phyloP scores from a whole-genome alignment of 2,888 invertebrate genomes.

The Caenorhabditis sp. region DNA sequence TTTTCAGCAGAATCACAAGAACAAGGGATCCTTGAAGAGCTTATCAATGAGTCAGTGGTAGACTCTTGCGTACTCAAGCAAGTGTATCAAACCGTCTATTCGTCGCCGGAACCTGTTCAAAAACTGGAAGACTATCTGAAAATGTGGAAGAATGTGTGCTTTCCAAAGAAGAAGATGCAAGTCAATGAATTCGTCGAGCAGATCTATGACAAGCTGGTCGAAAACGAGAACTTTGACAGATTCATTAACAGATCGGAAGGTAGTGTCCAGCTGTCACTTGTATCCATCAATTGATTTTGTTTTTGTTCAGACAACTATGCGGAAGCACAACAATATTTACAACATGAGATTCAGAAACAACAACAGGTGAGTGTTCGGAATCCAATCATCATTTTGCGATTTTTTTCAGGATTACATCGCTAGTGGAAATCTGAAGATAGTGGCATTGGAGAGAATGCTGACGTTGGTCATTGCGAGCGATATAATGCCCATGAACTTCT shows the following conservation, averaged over 20 bases:
- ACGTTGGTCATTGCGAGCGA: background rate
- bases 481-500: slow-evolving; percentile 12
- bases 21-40: slow-evolving; percentile 5
- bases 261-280: background rate
- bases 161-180: background rate
- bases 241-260: slow-evolving; percentile 4
- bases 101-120: background rate
- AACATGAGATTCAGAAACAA: background rate
- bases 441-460: slow-evolving; percentile 17
- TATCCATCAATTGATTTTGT: background rate
- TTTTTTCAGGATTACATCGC: slow-evolving; percentile 26
- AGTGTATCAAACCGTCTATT: background rate
- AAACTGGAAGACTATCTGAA: background rate
- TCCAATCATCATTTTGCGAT: background rate
- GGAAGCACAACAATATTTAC: background rate
- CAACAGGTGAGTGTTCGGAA: background rate
- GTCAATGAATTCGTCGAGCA: background rate
- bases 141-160: slow-evolving; percentile 8
- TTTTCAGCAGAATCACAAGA: background rate
- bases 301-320: slow-evolving; percentile 14
- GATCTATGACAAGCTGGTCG: background rate
- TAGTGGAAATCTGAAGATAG: background rate
- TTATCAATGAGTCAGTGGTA: background rate
- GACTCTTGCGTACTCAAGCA: slow-evolving; percentile 3
- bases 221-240: background rate